phyloP scores from a whole-genome alignment of 1,140 invertebrate species.

The Batillaria attramentaria region DNA sequence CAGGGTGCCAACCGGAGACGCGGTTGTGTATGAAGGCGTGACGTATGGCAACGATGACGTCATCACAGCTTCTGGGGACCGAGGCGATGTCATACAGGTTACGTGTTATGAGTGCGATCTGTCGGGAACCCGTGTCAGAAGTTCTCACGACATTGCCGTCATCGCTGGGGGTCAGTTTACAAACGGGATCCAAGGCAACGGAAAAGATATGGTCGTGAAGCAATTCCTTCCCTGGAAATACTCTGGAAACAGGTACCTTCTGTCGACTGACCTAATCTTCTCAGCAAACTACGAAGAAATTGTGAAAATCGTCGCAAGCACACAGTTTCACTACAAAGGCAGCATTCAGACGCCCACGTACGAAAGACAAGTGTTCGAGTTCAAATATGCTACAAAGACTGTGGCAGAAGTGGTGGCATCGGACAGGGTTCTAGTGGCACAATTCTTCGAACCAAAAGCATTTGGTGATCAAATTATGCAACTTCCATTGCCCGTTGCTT shows the following conservation, averaged over 20 bases:
- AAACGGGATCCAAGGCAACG: neutral
- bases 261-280: neutral
- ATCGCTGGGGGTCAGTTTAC: constrained; percentile 1
- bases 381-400: neutral
- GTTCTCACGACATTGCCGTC: neutral
- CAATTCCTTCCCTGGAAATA: neutral
- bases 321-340: neutral
- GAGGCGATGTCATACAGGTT: neutral
- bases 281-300: neutral
- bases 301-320: neutral
- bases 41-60: neutral
- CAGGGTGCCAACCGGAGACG: neutral
- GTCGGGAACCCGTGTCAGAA: neutral
- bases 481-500: neutral
- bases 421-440: neutral
- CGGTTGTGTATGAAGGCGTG: neutral
- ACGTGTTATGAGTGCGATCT: neutral
- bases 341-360: neutral
- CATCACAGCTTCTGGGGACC: neutral
- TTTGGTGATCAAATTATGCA: neutral
- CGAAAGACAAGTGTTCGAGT: neutral
- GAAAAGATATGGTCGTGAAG: neutral
- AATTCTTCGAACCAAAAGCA: neutral
- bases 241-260: neutral
- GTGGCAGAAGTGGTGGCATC: neutral